phyloP scores from a whole-genome alignment of 2,888 invertebrate species.

The Ormyrus thymus region DNA sequence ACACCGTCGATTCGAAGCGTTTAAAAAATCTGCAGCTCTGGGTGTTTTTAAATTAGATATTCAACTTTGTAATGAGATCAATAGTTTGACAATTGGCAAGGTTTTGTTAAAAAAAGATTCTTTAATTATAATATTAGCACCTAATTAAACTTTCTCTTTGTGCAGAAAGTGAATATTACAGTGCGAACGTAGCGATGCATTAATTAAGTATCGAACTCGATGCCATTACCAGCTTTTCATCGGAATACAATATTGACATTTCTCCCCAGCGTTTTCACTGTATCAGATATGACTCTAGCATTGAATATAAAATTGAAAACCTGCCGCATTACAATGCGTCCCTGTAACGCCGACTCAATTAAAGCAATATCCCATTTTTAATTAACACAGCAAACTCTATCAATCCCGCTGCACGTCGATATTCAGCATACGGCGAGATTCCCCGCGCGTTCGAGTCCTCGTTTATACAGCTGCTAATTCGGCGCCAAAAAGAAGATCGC shows the following conservation, averaged over 20 bases:
- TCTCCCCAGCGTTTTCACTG: not conserved
- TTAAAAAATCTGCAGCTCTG: not conserved
- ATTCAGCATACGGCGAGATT: not conserved
- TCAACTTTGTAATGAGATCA: not conserved
- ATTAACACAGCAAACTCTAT: not conserved
- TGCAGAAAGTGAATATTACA: not conserved
- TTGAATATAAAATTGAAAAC: conserved; percentile 8
- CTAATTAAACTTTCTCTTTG: conserved; percentile 25
- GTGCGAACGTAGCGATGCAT: not conserved
- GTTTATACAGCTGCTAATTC: too few species aligned
- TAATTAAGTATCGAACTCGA: conserved; percentile 24
- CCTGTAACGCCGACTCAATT: not conserved
- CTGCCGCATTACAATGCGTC: not conserved
- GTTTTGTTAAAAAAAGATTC: not conserved
- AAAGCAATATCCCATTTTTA: not conserved
- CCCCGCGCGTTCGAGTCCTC: too few species aligned
- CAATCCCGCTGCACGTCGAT: not conserved
- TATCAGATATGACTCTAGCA: conserved; percentile 9
- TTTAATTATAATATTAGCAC: not conserved
- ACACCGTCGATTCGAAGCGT: not conserved
- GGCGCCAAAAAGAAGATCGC: too few species aligned
- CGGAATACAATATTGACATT: conserved; percentile 29
- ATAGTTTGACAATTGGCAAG: not conserved
- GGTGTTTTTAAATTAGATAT: not conserved
- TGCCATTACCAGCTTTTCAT: conserved; percentile 12